Conservation (phyloP, 2,113 vertebrate genomes). For the Enhydra lutris region DNA sequence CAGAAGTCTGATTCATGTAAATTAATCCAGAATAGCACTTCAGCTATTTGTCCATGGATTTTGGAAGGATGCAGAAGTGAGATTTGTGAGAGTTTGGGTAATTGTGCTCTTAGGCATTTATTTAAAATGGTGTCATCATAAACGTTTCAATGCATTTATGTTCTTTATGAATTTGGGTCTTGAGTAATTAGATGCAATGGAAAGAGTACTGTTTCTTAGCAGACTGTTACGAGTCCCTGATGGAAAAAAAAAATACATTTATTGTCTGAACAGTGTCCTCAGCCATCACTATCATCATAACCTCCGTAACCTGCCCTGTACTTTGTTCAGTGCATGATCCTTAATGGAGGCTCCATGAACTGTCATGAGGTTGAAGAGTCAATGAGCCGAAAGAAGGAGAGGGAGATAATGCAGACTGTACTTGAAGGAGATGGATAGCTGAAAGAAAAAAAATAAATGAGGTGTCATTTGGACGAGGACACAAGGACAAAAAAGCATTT, state of each 20-base stretch:
- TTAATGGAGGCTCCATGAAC: neutral
- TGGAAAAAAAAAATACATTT: neutral
- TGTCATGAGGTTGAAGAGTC: neutral
- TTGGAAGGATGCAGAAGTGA: neutral
- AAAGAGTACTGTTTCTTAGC: neutral
- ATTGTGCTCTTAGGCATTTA: slow-evolving; percentile 23
- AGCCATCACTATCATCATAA: neutral
- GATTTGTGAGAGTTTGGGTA: slow-evolving; percentile 18
- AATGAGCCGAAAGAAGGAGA: neutral
- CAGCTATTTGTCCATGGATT: slow-evolving; percentile 35
- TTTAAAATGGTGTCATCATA: neutral
- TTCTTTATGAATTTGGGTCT: neutral
- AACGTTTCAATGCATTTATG: neutral
- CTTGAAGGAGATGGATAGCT: neutral
- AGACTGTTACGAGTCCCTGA: neutral
- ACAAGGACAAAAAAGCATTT: neutral
- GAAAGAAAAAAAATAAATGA: neutral
- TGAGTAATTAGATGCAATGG: neutral
- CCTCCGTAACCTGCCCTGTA: neutral
- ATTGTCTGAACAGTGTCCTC: neutral
- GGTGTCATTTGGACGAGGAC: neutral
- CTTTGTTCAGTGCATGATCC: neutral
- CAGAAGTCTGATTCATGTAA: slow-evolving; percentile 11
- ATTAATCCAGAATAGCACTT: slow-evolving; percentile 44
- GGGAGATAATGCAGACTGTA: neutral